These are phyloP conservation scores for Mareca penelope DNA, from an alignment of 2,797 vertebrate species.

Conservation along the genomic window DNA sequence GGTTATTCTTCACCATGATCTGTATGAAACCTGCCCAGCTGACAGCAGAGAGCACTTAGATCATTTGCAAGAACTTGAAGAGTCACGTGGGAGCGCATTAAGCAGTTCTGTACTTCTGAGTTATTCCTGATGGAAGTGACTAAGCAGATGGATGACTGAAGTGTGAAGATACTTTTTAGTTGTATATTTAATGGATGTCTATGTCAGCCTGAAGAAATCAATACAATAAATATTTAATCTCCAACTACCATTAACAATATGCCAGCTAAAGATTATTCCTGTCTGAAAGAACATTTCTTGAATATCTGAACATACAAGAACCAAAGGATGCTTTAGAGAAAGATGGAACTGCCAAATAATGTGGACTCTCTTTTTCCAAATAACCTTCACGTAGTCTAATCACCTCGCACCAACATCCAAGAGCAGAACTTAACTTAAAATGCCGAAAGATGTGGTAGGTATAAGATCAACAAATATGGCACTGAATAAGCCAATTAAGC, in stretches of 20 bases:
- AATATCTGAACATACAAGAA: not conserved
- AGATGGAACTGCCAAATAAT: not conserved
- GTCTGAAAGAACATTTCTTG: not conserved
- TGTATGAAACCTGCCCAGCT: not conserved
- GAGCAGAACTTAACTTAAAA: not conserved
- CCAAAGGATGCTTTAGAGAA: not conserved
- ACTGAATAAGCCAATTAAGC: not conserved
- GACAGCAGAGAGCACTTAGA: not conserved
- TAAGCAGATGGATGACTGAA: not conserved
- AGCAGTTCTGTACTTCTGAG: not conserved
- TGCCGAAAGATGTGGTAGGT: not conserved
- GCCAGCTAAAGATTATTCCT: not conserved
- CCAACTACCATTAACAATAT: not conserved
- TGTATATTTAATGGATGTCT: not conserved
- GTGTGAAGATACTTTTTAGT: not conserved
- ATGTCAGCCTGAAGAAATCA: not conserved
- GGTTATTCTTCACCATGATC: not conserved
- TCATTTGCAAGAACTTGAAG: not conserved
- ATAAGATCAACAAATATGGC: rapidly evolving
- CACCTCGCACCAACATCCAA: not conserved
- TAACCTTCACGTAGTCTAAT: not conserved
- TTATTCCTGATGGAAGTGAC: not conserved
- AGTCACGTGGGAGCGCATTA: not conserved
- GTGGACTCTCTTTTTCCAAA: not conserved
- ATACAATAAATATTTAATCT: not conserved